phyloP scores from a whole-genome alignment of 37 sponge, comb jelly and placozoan genomes.

The Tethya wilhelma region DNA sequence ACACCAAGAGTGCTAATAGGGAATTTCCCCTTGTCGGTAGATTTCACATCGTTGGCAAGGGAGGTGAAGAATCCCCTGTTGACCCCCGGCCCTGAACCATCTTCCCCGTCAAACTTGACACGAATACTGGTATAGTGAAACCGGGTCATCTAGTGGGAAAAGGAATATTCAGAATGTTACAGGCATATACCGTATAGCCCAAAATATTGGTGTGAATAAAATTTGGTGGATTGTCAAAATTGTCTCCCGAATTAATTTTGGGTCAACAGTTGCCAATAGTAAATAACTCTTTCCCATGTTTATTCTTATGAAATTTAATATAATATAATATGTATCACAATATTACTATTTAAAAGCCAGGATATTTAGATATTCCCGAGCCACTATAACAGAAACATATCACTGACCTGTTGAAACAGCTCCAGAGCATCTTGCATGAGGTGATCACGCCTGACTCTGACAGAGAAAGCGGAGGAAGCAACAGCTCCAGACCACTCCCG shows the following conservation, averaged over 20 bases:
- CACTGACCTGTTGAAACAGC: constrained; percentile 42
- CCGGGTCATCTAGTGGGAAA: constrained; percentile 35
- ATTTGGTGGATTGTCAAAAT: too few species aligned
- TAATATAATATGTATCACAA: too few species aligned
- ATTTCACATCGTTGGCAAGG: constrained; percentile 80
- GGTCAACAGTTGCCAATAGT: too few species aligned
- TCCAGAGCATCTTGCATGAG: constrained; percentile 72
- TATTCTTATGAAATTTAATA: too few species aligned
- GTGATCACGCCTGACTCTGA: constrained; percentile 53
- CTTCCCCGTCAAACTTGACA: constrained; percentile 88
- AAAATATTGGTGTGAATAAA: neutral
- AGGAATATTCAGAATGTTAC: neutral
- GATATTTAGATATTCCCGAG: too few species aligned
- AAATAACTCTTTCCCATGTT: too few species aligned
- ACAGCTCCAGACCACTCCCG: constrained; percentile 45
- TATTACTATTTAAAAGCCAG: too few species aligned
- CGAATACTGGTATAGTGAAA: constrained; percentile 63
- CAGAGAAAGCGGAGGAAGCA: constrained; percentile 58
- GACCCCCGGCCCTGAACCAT: constrained; percentile 89
- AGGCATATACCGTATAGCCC: neutral
- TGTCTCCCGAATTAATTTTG: too few species aligned
- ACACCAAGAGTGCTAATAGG: constrained; percentile 25
- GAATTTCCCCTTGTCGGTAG: constrained; percentile 28
- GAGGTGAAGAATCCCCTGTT: constrained; percentile 85
- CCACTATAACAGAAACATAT: neutral